Evolutionary conservation across 2,888 invertebrate species (phyloP), one percentile per base, ranked within the genome.

Genomic region (Drosophila subquinaria): DNA sequence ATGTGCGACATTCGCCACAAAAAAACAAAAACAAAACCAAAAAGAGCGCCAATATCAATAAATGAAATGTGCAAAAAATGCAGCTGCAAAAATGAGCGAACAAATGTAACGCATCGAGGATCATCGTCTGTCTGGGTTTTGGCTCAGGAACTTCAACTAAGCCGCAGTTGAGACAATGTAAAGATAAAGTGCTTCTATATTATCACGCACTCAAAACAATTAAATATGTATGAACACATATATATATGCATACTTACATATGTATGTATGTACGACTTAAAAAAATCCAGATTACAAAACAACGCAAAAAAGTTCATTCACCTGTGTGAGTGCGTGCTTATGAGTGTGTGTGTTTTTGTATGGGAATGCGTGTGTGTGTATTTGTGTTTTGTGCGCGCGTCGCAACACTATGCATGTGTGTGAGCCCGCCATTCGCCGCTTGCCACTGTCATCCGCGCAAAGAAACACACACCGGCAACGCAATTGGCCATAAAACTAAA

Each of bases 241-340:
- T 43, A 48, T 23, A 20, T 33, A 51, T 33, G 47, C 45, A 45
- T 48, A 40, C 33, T 36, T 51, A 23, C 9, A 30, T 30, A 27
- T 50, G 30, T 40, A 50, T 17, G 17, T 17, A 17, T 17, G 17
- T 17, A 17, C 17, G 59, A 48, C 35, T 45, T 20, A 65, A 52
- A 52, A 17, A 80, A 80, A 69, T 78, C 73, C 63, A 73, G 88
- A 89, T 86, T 89, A 89, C 89, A 87, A 86, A 89, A 86, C 89
- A 87, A 80, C 80, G 86, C 88, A 89, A 89, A 85, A 89, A 84
- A 78, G 86, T 89, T 86, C 86, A 88, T 86, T 86, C 89, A 89
- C 86, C 86, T 86, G 88, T 83, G 72, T 77, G 87, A 83, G 87
- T 81, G 86, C 73, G 86, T 73, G 70, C 67, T 42, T 57, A 50